These are phyloP conservation scores for Rhimphoctona megacephalus DNA, from an alignment of 2,888 invertebrate genomes.

Conservation along the genomic window DNA sequence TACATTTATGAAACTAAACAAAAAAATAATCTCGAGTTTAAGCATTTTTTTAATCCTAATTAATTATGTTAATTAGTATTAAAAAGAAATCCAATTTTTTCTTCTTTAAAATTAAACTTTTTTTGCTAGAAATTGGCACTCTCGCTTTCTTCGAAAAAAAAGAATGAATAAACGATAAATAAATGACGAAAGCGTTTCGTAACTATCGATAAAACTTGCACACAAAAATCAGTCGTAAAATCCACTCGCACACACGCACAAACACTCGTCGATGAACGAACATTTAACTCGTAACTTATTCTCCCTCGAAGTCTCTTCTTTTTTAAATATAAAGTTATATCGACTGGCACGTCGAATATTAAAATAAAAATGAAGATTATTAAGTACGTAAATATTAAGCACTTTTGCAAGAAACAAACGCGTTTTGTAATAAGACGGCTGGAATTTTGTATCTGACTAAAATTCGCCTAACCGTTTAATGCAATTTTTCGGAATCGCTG, in stretches of 20 bases:
- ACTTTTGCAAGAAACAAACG: slow-evolving; percentile 8
- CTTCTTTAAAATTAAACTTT: background rate
- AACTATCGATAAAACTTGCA: background rate
- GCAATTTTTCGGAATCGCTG: background rate
- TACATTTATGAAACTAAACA: slow-evolving; percentile 1
- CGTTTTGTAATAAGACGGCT: slow-evolving; percentile 1
- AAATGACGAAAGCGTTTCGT: slow-evolving; percentile 37
- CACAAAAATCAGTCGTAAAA: slow-evolving; percentile 36
- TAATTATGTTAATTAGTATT: background rate
- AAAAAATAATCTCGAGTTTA: background rate
- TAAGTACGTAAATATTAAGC: slow-evolving; percentile 51
- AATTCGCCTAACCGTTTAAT: slow-evolving; percentile 27
- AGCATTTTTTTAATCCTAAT: background rate
- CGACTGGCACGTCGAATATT: slow-evolving; percentile 66
- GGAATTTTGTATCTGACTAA: slow-evolving; percentile 36
- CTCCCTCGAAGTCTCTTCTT: background rate
- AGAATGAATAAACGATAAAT: slow-evolving; percentile 43
- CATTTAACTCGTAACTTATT: background rate
- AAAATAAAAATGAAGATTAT: slow-evolving; percentile 19
- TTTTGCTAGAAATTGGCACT: slow-evolving; percentile 10
- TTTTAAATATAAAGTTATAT: slow-evolving; percentile 46
- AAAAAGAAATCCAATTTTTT: background rate
- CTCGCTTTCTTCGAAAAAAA: slow-evolving; percentile 3
- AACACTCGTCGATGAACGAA: background rate
- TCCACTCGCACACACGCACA: background rate